phyloP scores from a whole-genome alignment of 2,113 vertebrate species.

The Myotis yumanensis region DNA sequence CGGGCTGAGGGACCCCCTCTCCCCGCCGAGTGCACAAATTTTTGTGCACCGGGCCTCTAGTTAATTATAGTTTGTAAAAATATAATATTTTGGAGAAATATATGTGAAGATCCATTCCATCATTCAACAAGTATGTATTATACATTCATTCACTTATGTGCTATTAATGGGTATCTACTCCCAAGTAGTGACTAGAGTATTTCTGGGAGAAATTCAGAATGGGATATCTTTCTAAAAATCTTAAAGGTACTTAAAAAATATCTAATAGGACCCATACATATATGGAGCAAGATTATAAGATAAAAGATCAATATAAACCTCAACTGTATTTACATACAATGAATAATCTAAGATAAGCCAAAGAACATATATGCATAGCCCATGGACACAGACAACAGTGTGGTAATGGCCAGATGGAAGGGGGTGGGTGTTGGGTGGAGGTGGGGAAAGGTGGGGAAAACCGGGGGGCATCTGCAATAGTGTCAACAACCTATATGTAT shows the following conservation, averaged over 20 bases:
- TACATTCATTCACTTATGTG: background rate
- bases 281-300: background rate
- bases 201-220: background rate
- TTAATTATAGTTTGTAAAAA: slow-evolving; percentile 3
- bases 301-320: background rate
- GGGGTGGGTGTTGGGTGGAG: background rate
- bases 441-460: background rate
- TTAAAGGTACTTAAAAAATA: background rate
- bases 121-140: background rate
- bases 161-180: background rate
- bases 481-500: background rate
- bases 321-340: background rate
- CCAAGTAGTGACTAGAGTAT: background rate
- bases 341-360: background rate
- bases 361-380: background rate
- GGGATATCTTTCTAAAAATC: background rate
- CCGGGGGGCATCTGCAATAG: background rate
- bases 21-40: no score
- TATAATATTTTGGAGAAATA: background rate
- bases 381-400: background rate
- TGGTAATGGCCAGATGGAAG: background rate
- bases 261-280: background rate
- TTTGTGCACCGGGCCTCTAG: no score
- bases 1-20: no score
- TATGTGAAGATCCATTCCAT: background rate